A percentile compares a stretch with the other conserved stretches of the same genome.
Conservation (phyloP, 1,140 invertebrate species). For the Venturia canescens region DNA sequence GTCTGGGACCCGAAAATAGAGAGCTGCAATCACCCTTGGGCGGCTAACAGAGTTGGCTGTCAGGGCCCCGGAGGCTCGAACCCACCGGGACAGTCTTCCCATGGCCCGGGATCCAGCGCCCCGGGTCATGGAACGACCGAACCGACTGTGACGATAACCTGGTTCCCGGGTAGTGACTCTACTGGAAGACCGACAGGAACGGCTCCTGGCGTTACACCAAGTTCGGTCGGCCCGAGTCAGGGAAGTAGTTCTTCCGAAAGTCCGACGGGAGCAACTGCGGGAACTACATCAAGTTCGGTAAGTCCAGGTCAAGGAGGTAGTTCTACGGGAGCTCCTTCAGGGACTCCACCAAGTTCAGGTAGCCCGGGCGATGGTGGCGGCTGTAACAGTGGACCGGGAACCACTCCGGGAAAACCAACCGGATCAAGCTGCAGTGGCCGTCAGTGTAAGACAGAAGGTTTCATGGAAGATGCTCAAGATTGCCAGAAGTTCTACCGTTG, state of each 20-base stretch:
- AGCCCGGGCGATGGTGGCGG: background rate
- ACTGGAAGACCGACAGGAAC: background rate
- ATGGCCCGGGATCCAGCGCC: background rate
- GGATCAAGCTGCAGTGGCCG: slow-evolving; percentile 38
- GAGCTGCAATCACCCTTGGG: slow-evolving; percentile 83
- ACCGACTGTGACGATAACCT: background rate
- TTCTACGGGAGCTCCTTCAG: background rate
- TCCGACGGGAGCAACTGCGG: slow-evolving; percentile 1
- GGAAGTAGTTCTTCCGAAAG: too few relatives aligned
- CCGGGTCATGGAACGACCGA: background rate
- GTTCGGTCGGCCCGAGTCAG: background rate
- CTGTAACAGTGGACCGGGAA: background rate
- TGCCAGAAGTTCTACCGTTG: slow-evolving; percentile 82
- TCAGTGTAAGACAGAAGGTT: slow-evolving; percentile 81
- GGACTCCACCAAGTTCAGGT: background rate
- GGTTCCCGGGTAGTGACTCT: too few relatives aligned
- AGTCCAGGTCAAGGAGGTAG: background rate
- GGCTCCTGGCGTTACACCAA: background rate
- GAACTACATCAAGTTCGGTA: background rate
- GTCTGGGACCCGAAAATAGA: slow-evolving; percentile 83
- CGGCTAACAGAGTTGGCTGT: slow-evolving; percentile 72
- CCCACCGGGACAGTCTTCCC: background rate
- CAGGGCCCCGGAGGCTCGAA: background rate
- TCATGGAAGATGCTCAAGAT: slow-evolving; percentile 80
- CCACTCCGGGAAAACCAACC: too few relatives aligned